Percentiles rank a stretch among this genome's conserved stretches.
These are phyloP conservation scores for Ophioderma brevispina DNA, from an alignment of 35 echinoderm and acorn worm genomes.

Conservation along the genomic window DNA sequence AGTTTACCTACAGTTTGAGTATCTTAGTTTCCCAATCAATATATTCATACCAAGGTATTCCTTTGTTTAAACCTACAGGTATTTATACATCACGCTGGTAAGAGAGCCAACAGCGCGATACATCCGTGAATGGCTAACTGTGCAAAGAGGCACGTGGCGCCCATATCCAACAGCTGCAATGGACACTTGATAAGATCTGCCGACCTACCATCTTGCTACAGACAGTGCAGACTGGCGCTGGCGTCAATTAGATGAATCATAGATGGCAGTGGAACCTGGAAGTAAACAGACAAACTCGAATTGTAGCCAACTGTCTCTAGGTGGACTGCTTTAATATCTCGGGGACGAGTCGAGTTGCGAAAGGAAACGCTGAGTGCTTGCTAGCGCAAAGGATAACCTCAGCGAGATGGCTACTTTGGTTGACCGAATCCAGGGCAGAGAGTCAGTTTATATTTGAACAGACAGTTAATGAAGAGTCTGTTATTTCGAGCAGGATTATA, in stretches of 20 bases:
- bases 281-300: conserved; percentile 80
- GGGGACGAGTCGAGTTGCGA: conserved; percentile 38
- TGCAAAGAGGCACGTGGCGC: conserved; percentile 83
- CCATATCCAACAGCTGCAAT: conserved; percentile 72
- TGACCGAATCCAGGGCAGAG: conserved; percentile 80
- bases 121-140: conserved; percentile 91
- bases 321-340: conserved; percentile 91
- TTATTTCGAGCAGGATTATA: conserved; percentile 57
- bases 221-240: conserved; percentile 63
- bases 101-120: conserved; percentile 71
- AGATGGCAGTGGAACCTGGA: conserved; percentile 76
- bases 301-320: conserved; percentile 73
- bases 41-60: too few relatives aligned
- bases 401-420: conserved; percentile 86
- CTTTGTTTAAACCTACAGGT: conserved; percentile 54
- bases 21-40: too few relatives aligned
- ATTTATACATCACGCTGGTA: conserved; percentile 89
- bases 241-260: conserved; percentile 77
- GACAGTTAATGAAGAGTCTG: conserved; percentile 77
- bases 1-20: too few relatives aligned
- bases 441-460: conserved; percentile 90
- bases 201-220: conserved; percentile 70
- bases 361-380: conserved; percentile 63
- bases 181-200: conserved; percentile 35
- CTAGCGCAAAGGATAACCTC: conserved; percentile 84